Base-by-base conservation (phyloP, 2,888 invertebrate genomes). In the Trilocha varians region DNA sequence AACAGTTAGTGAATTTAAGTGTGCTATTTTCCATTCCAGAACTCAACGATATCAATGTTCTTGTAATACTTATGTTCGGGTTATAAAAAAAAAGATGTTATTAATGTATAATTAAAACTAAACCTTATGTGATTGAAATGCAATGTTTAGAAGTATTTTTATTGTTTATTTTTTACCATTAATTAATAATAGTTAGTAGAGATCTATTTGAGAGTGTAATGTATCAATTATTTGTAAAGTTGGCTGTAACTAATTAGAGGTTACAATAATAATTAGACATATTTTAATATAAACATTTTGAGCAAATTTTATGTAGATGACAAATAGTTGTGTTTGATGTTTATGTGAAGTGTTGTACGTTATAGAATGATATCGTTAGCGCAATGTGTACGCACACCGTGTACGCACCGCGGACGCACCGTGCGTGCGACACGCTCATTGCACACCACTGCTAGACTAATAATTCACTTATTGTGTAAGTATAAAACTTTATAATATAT, bases 181-280 rank as follows among this genome's bases (percentile, higher is more conserved):
- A 85, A 84, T 79, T 68, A 71, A 75, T 71, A 73, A 82, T 85
- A 84, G 83, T 83, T 82, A 82, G 82, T 84, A 85, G 85, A 84
- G 83, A 83, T 85, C 83, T 85, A 84, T 85, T 83, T 82, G 85
- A 84, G 84, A 85, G 85, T 84, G 80, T 85, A 85, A 85, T 84
- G 84, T 85, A 85, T 85, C 84, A 84, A 85, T 85, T 84, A 85
- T 85, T 85, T 84, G 85, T 85, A 84, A 85, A 84, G 83, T 84
- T 80, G 84, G 84, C 85, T 85, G 85, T 85, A 84, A 84, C 84
- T 83, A 82, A 75, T 71, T 84, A 84, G 82, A 80, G 75, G 83
- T 85, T 84, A 84, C 83, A 77, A 78, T 83, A 77, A 78, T 83
- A 83, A 82, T 82, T 84, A 83, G 82, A 84, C 68, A 80, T 85